Evolutionary conservation across 2,888 invertebrate species (phyloP).

Genomic region (Lycaena phlaeas): DNA sequence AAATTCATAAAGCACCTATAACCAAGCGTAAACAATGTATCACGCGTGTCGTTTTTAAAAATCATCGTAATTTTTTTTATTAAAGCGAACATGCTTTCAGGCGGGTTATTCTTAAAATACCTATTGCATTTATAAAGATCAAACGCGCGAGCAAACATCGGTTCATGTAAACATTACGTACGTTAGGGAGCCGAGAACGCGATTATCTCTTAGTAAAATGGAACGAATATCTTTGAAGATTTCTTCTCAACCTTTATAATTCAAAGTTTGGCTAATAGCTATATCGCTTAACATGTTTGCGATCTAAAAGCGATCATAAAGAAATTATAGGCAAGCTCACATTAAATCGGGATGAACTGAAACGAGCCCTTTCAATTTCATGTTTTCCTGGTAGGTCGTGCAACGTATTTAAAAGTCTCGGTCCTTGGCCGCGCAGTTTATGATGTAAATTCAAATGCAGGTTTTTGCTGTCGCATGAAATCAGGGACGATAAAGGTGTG

Average conservation of each 20-base stretch:
- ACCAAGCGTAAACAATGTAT: constrained; percentile 52
- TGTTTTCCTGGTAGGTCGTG: too few relatives aligned
- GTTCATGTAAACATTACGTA: constrained; percentile 60
- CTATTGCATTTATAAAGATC: constrained; percentile 72
- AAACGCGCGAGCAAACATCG: constrained; percentile 65
- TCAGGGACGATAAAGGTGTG: too few relatives aligned
- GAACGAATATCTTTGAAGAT: constrained; percentile 3
- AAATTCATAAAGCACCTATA: constrained; percentile 53
- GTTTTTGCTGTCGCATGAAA: too few relatives aligned
- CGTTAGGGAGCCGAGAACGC: not conserved
- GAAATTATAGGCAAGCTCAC: too few relatives aligned
- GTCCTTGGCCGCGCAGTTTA: too few relatives aligned
- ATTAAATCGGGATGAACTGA: too few relatives aligned
- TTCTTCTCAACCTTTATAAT: not conserved
- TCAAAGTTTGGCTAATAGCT: too few relatives aligned
- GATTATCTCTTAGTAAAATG: constrained; percentile 4
- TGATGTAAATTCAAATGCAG: too few relatives aligned
- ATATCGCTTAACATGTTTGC: too few relatives aligned
- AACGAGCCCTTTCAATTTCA: too few relatives aligned
- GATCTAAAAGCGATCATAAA: too few relatives aligned
- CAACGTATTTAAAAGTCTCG: too few relatives aligned
- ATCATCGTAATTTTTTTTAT: constrained; percentile 59
- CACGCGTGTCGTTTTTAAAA: constrained; percentile 67
- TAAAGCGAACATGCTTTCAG: constrained; percentile 48
- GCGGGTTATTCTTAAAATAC: constrained; percentile 66